These are phyloP conservation scores for Meghimatium bilineatum DNA, from an alignment of 2,888 invertebrate species.

Conservation along the genomic window DNA sequence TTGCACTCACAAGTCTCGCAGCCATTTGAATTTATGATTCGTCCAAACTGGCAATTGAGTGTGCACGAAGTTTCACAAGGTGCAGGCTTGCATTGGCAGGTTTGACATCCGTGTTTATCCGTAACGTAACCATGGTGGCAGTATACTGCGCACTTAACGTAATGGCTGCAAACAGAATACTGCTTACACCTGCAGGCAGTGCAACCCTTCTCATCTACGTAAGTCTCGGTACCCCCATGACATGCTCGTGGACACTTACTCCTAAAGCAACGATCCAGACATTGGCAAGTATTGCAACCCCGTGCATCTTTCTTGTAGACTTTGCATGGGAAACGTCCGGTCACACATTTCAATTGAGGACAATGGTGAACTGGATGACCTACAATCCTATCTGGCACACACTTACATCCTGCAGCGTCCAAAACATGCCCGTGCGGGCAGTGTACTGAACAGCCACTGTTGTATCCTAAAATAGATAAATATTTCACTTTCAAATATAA, in stretches of 20 bases:
- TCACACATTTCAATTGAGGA: slow-evolving; percentile 1
- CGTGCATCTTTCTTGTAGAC: slow-evolving; percentile 15
- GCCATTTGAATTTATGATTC: slow-evolving; percentile 2
- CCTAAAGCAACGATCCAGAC: slow-evolving; percentile 4
- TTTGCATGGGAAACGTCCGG: slow-evolving; percentile 5
- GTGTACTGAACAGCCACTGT: neutral
- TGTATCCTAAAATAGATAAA: neutral
- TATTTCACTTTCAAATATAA: no score
- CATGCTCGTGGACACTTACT: slow-evolving; percentile 23
- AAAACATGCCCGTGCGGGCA: slow-evolving; percentile 1
- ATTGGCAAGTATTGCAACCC: slow-evolving; percentile 34
- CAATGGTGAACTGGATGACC: neutral
- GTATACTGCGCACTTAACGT: neutral
- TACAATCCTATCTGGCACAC: neutral
- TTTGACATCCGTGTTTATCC: slow-evolving; percentile 5
- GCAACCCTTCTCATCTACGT: slow-evolving; percentile 17
- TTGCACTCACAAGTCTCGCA: slow-evolving; percentile 28
- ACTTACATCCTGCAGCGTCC: neutral
- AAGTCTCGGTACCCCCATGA: slow-evolving; percentile 2
- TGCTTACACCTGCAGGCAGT: slow-evolving; percentile 21
- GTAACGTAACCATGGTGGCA: slow-evolving; percentile 19
- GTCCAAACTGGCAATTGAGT: neutral
- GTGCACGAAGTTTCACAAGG: slow-evolving; percentile 4
- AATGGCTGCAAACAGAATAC: neutral
- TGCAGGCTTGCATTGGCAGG: slow-evolving; percentile 22